These are phyloP conservation scores for Hylaea fasciaria DNA, from an alignment of 2,888 invertebrate species.

Conservation along the genomic window DNA sequence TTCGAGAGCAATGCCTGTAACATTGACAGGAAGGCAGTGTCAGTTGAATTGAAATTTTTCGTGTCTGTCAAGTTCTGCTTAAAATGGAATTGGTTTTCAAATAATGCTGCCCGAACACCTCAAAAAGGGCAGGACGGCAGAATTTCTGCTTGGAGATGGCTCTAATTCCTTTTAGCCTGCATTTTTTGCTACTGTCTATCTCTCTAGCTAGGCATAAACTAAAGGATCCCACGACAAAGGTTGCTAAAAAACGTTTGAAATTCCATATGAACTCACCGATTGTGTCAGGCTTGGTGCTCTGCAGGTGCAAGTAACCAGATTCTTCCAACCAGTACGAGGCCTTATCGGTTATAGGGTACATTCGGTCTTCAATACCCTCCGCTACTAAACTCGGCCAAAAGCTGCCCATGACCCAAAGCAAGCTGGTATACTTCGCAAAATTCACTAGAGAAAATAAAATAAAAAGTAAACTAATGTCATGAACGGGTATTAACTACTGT, in stretches of 20 bases:
- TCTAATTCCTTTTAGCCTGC: too few relatives aligned
- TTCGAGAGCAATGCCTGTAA: conserved; percentile 87
- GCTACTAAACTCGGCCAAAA: conserved; percentile 80
- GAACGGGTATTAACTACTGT: background rate
- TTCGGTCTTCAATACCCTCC: conserved; percentile 70
- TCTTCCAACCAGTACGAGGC: conserved; percentile 73
- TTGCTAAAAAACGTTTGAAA: too few relatives aligned
- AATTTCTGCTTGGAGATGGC: too few relatives aligned
- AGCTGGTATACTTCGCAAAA: conserved; percentile 53
- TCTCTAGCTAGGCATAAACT: too few relatives aligned
- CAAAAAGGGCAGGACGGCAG: too few relatives aligned
- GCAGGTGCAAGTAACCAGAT: conserved; percentile 88
- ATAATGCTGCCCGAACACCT: too few relatives aligned
- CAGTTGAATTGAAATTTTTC: too few relatives aligned
- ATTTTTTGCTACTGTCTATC: too few relatives aligned
- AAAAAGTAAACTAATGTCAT: background rate
- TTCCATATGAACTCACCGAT: conserved; percentile 88
- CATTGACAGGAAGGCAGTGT: too few relatives aligned
- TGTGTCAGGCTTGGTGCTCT: conserved; percentile 93
- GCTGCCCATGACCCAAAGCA: conserved; percentile 73
- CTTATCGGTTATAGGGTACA: conserved; percentile 79
- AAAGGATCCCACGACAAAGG: too few relatives aligned
- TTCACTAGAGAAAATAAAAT: conserved; percentile 50
- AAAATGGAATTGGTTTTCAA: too few relatives aligned
- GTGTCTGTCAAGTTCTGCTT: too few relatives aligned